phyloP scores from a whole-genome alignment of 2,797 vertebrate species.

The Nannoperca australis region DNA sequence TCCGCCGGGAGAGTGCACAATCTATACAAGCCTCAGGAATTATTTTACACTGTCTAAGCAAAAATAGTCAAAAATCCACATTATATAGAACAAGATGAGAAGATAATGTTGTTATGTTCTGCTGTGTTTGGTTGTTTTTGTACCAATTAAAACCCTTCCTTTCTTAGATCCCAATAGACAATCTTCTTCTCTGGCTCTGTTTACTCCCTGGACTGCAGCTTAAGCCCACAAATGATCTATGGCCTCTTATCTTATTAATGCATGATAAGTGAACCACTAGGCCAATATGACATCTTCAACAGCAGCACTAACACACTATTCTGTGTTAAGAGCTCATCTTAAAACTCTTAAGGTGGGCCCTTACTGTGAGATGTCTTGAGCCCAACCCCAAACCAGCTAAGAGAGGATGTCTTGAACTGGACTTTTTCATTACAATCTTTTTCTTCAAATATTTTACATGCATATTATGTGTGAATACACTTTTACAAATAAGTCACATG shows the following conservation, averaged over 20 bases:
- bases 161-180: constrained; percentile 39
- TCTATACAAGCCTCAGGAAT: constrained; percentile 81
- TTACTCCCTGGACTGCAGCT: constrained; percentile 45
- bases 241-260: constrained; percentile 78
- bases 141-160: constrained; percentile 59
- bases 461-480: neutral
- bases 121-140: constrained; percentile 80
- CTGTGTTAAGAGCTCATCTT: constrained; percentile 74
- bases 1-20: constrained; percentile 74
- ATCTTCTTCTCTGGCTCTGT: constrained; percentile 44
- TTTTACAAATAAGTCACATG: neutral
- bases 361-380: constrained; percentile 46
- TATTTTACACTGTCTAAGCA: constrained; percentile 90
- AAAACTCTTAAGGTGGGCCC: constrained; percentile 72
- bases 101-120: constrained; percentile 76
- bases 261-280: constrained; percentile 72
- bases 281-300: constrained; percentile 71
- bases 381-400: constrained; percentile 8
- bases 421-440: neutral
- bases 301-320: constrained; percentile 70
- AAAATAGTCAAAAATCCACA: constrained; percentile 80
- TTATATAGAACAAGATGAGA: constrained; percentile 70
- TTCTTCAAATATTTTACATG: neutral
- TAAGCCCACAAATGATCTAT: constrained; percentile 57
- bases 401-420: neutral